Percentiles rank a stretch among this genome's conserved stretches.
Evolutionary conservation across 2,888 invertebrate species (phyloP).

Genomic region (Steinernema carpocapsae): DNA sequence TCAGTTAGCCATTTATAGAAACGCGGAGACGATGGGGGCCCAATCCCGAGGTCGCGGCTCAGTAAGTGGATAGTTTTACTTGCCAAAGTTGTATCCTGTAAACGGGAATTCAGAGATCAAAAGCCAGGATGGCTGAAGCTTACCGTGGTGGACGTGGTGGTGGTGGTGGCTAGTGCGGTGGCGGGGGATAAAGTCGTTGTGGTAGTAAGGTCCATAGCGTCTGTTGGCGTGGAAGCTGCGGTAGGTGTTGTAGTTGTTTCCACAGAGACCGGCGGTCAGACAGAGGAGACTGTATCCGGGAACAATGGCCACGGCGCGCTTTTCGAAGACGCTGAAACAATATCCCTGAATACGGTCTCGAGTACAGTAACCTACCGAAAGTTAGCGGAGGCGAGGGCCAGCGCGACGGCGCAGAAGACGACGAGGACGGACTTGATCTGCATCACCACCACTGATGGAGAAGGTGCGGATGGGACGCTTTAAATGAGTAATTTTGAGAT

Average conservation of each 20-base stretch:
- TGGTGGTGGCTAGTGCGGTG: neutral
- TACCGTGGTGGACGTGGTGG: constrained; percentile 17
- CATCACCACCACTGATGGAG: constrained; percentile 24
- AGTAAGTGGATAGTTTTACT: neutral
- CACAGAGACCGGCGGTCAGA: neutral
- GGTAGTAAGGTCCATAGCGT: constrained; percentile 27
- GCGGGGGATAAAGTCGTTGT: constrained; percentile 20
- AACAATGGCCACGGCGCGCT: neutral
- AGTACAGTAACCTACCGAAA: constrained; percentile 2
- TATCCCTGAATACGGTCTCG: neutral
- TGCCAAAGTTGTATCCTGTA: constrained; percentile 18
- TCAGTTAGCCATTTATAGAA: neutral
- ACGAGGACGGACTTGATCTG: constrained; percentile 27
- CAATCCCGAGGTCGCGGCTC: constrained; percentile 17
- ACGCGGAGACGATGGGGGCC: constrained; percentile 17
- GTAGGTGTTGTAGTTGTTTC: constrained; percentile 6
- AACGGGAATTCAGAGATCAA: neutral
- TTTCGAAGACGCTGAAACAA: constrained; percentile 1
- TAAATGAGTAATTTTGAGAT: neutral
- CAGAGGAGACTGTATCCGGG: neutral
- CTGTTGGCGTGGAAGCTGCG: neutral
- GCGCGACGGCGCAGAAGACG: constrained; percentile 25
- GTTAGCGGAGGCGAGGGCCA: constrained; percentile 12
- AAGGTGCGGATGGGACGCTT: neutral
- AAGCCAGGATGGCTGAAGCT: neutral